Conservation (phyloP, 2,113 vertebrate species). For the Ptilorrhoa leucosticta region DNA sequence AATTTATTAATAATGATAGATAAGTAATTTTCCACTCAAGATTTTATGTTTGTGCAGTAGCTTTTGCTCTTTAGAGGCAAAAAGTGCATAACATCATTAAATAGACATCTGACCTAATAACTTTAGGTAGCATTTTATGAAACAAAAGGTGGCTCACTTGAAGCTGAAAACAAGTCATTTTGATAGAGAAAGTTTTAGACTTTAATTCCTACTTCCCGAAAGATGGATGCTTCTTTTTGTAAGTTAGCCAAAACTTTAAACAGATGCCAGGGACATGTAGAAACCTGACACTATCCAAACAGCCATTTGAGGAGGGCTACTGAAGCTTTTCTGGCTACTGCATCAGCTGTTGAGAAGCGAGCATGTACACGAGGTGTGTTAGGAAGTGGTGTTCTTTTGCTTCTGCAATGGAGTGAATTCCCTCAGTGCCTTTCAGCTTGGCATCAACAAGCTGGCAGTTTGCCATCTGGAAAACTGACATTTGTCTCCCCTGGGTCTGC, state of each 20-base stretch:
- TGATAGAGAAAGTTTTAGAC: not conserved
- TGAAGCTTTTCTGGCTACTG: not conserved
- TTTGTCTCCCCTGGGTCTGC: slow-evolving; percentile 36
- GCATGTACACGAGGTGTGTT: not conserved
- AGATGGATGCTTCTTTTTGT: not conserved
- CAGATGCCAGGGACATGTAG: not conserved
- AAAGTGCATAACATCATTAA: not conserved
- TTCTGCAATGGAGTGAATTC: slow-evolving; percentile 32
- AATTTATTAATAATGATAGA: not conserved
- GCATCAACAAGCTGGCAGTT: slow-evolving; percentile 35
- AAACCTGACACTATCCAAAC: not conserved
- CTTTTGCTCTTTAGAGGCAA: not conserved
- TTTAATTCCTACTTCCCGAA: not conserved
- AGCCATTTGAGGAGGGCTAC: not conserved
- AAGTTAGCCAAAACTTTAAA: not conserved
- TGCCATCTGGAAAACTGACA: slow-evolving; percentile 56
- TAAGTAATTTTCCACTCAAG: not conserved
- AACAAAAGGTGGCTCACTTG: not conserved
- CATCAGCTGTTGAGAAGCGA: not conserved
- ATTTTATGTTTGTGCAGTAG: not conserved
- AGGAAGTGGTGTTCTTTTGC: slow-evolving; percentile 4
- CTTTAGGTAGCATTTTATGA: slow-evolving; percentile 1
- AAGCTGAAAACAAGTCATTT: not conserved
- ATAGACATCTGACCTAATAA: not conserved
- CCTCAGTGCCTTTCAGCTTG: not conserved